Percentiles rank a stretch among this genome's conserved stretches.
These are phyloP conservation scores for Drosophila willistoni DNA, from an alignment of 1,140 invertebrate genomes.

Conservation along the genomic window DNA sequence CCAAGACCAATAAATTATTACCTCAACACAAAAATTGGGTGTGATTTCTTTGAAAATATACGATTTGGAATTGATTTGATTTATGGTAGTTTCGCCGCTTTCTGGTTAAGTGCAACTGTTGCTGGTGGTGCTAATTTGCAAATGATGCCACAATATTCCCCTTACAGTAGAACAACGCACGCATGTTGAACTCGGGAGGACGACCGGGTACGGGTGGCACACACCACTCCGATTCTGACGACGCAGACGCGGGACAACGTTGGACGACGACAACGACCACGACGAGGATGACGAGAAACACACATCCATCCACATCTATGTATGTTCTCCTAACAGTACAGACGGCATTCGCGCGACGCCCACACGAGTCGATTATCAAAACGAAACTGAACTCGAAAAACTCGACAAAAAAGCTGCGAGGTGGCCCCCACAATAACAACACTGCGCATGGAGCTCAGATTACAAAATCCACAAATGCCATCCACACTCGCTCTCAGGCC, in stretches of 20 bases:
- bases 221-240: conserved; percentile 15
- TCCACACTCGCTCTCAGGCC: conserved; percentile 37
- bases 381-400: conserved; percentile 53
- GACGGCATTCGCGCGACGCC: conserved; percentile 48
- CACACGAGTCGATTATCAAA: conserved; percentile 66
- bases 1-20: conserved; percentile 20
- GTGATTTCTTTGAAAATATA: conserved; percentile 14
- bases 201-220: conserved; percentile 1
- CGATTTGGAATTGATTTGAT: conserved; percentile 5
- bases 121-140: conserved; percentile 56
- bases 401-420: conserved; percentile 32
- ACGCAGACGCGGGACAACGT: conserved; percentile 45
- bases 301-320: conserved; percentile 22
- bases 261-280: conserved; percentile 8
- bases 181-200: conserved; percentile 42
- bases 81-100: conserved; percentile 7
- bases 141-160: conserved; percentile 39
- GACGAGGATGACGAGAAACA: conserved; percentile 28
- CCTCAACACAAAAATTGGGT: conserved; percentile 31
- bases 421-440: conserved; percentile 36
- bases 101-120: conserved; percentile 46
- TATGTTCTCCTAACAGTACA: conserved; percentile 11
- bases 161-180: conserved; percentile 28
- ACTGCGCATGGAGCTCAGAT: conserved; percentile 73
- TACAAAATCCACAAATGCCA: conserved; percentile 64